Evolutionary conservation across 2,888 invertebrate genomes (phyloP).

Genomic region (Ditylenchus weischeri): DNA sequence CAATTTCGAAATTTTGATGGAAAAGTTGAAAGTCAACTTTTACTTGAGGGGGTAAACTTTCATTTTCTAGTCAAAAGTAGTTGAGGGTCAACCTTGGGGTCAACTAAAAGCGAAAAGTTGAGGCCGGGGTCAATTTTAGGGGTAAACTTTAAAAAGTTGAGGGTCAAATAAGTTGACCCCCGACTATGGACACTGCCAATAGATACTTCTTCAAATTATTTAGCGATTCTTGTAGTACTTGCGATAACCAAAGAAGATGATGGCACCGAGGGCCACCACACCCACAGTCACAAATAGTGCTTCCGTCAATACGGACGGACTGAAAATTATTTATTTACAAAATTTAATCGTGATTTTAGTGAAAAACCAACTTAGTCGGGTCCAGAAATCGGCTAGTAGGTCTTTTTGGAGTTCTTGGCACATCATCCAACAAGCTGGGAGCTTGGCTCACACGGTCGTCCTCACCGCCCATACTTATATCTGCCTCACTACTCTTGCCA

Average conservation of each 20-base stretch:
- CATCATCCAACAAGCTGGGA: conserved; percentile 2
- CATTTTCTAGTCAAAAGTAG: too few relatives aligned
- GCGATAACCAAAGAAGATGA: neutral
- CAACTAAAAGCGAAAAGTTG: too few relatives aligned
- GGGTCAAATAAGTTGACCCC: too few relatives aligned
- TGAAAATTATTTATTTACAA: neutral
- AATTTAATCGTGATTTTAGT: too few relatives aligned
- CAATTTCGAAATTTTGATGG: too few relatives aligned
- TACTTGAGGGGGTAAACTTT: too few relatives aligned
- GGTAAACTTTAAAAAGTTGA: too few relatives aligned
- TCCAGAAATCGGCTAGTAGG: neutral
- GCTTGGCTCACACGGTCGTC: neutral
- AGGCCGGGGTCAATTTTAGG: too few relatives aligned
- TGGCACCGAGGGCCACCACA: neutral
- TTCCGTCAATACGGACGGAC: neutral
- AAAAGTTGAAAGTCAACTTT: too few relatives aligned
- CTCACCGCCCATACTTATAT: neutral
- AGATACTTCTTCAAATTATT: too few relatives aligned
- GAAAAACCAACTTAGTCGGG: conserved; percentile 1
- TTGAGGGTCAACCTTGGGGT: too few relatives aligned
- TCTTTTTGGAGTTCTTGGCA: neutral
- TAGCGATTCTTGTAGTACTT: neutral
- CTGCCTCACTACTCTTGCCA: neutral
- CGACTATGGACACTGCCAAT: too few relatives aligned
- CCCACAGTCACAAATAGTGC: neutral